Base-by-base conservation (phyloP, 2,113 vertebrate species). In the Oryzias curvinotus region DNA sequence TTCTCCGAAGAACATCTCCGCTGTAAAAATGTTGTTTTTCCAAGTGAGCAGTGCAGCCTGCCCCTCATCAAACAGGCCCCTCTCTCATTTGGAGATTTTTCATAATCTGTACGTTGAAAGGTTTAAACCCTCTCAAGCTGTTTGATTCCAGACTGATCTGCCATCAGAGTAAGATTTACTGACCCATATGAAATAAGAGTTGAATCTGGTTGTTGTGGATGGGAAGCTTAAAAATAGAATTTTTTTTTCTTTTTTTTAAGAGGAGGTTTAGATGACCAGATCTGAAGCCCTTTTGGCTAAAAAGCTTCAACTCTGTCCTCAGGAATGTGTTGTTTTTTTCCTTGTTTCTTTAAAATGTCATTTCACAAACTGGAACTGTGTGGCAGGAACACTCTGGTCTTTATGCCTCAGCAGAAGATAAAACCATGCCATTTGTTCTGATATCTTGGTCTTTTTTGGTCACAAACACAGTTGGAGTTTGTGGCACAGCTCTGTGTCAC, bases 1-100 rank as follows among this genome's bases (percentile, higher is more conserved):
- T 57, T 71, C 45, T 84, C 48, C 66, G 66, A 82, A 68, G 80
- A 85, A 71, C 73, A 69, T 70, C 65, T 73, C 71, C 78, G 52
- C 51, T 73, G 68, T 77, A 80, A 87, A 78, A 80, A 78, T 79
- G 57, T 71, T 79, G 80, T 82, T 83, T 70, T 75, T 78, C 58
- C 70, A 56, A 75, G 71, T 69, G 68, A 70, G 50, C 19, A 5
- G 3, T 43, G 19, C 70, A 60, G 68, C 44, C 61, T 26, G 57
- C 67, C 73, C 58, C 49, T 23, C 54, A 42, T 62, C 60, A 12
- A 59, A 65, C 68, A 68, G 61, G 47, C 30, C 62, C 47, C 1
- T 0, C 42, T 66, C 50, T 46, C 57, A 49, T 68, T 23, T 60
- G 51, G 55, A 70, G 56, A 66, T 67, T 74, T 68, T 71, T 65